A percentile compares a stretch with the other conserved stretches of the same genome.
These are phyloP conservation scores for Megamerina dolium DNA, from an alignment of 2,888 invertebrate genomes.

Conservation along the genomic window DNA sequence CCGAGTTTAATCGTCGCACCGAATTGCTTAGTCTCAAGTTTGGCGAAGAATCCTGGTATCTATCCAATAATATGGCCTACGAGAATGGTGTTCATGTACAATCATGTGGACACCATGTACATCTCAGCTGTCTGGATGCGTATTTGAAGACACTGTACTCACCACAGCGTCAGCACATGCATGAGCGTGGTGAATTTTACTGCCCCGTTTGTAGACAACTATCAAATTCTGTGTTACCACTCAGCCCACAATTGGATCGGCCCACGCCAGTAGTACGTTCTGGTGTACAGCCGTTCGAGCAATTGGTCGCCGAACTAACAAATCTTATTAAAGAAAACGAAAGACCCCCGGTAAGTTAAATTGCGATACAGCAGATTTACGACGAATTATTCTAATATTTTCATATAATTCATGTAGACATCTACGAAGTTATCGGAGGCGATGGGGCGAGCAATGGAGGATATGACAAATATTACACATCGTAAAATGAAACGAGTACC, in stretches of 20 bases:
- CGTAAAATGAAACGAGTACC: slow-evolving; percentile 66
- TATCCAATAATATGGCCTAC: slow-evolving; percentile 76
- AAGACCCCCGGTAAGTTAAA: slow-evolving; percentile 56
- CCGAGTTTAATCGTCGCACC: slow-evolving; percentile 70
- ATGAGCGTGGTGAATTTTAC: slow-evolving; percentile 81
- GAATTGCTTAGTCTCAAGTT: slow-evolving; percentile 73
- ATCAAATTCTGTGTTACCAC: slow-evolving; percentile 82
- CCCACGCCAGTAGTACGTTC: slow-evolving; percentile 60
- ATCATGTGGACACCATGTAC: slow-evolving; percentile 95
- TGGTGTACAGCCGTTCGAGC: slow-evolving; percentile 47
- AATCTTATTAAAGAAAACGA: slow-evolving; percentile 64
- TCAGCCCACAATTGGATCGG: slow-evolving; percentile 66
- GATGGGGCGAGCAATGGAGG: slow-evolving; percentile 89
- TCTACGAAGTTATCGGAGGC: slow-evolving; percentile 74
- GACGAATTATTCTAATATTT: neutral
- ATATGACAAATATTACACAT: slow-evolving; percentile 84
- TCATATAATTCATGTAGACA: slow-evolving; percentile 47
- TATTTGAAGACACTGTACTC: slow-evolving; percentile 81
- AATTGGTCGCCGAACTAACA: slow-evolving; percentile 49
- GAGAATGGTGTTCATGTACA: slow-evolving; percentile 90
- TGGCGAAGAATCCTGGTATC: slow-evolving; percentile 72
- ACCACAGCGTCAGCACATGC: slow-evolving; percentile 69
- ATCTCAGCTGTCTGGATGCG: slow-evolving; percentile 86
- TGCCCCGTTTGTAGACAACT: slow-evolving; percentile 93
- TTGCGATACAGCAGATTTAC: neutral